Conservation (phyloP, 2,113 vertebrate genomes). For the Apteryx mantelli region DNA sequence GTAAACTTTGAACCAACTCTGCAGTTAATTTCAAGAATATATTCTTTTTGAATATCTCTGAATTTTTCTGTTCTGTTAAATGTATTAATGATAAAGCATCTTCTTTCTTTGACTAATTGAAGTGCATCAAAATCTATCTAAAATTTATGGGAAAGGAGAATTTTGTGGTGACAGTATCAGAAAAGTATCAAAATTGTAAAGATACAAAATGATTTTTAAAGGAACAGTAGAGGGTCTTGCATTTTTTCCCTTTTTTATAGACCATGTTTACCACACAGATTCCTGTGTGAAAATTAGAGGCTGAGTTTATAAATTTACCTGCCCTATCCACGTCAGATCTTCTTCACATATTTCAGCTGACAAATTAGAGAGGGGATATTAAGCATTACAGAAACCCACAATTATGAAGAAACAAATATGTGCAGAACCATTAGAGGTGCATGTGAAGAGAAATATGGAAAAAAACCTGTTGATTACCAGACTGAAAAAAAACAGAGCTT, state of each 20-base stretch:
- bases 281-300: slow-evolving; percentile 57
- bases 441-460: slow-evolving; percentile 28
- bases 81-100: background rate
- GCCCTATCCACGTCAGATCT: slow-evolving; percentile 35
- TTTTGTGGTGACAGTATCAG: background rate
- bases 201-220: background rate
- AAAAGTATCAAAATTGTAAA: background rate
- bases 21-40: background rate
- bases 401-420: slow-evolving; percentile 18
- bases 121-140: background rate
- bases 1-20: background rate
- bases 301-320: slow-evolving; percentile 51
- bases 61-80: background rate
- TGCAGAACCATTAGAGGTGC: slow-evolving; percentile 20
- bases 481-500: background rate
- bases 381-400: slow-evolving; percentile 43
- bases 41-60: background rate
- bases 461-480: background rate
- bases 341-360: slow-evolving; percentile 33
- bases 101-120: background rate
- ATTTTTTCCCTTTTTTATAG: background rate
- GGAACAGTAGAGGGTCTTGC: background rate
- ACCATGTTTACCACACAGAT: slow-evolving; percentile 1
- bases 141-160: background rate
- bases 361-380: slow-evolving; percentile 48